phyloP scores from a whole-genome alignment of 2,113 vertebrate species.

The Psophia crepitans region DNA sequence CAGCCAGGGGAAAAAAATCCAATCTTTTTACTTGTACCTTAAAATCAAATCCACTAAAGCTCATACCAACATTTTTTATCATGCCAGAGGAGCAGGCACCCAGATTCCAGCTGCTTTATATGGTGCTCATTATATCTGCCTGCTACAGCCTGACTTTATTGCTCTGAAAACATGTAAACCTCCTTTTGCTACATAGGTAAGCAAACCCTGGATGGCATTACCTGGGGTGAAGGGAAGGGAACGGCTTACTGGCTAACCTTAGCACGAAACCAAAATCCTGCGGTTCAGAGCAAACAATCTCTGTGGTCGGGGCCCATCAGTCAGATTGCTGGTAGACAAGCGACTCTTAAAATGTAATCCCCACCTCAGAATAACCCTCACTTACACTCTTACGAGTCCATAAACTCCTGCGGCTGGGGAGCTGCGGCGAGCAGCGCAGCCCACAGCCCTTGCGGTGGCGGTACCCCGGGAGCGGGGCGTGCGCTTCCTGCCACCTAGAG shows the following conservation, averaged over 20 bases:
- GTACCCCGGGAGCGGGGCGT: neutral
- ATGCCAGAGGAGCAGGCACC: neutral
- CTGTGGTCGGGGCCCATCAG: neutral
- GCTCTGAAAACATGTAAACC: neutral
- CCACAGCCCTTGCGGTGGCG: accelerated
- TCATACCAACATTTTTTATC: neutral
- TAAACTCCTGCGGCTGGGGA: neutral
- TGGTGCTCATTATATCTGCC: neutral
- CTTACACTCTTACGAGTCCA: neutral
- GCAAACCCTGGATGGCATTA: neutral
- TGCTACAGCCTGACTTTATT: neutral
- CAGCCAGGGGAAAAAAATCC: neutral
- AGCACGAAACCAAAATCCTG: neutral
- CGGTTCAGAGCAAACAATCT: neutral
- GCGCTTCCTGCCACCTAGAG: slow-evolving; percentile 60
- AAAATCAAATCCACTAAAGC: neutral
- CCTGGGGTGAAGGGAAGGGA: neutral
- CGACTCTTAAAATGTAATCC: neutral
- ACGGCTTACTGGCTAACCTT: neutral
- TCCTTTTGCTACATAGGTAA: neutral
- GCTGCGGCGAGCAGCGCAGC: neutral
- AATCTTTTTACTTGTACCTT: neutral
- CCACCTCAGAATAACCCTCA: neutral
- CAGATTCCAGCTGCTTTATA: neutral
- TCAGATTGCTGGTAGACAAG: neutral